A percentile compares a stretch with the other conserved stretches of the same genome.
Conservation (phyloP, 2,113 vertebrate species). For the Donacobius atricapilla region DNA sequence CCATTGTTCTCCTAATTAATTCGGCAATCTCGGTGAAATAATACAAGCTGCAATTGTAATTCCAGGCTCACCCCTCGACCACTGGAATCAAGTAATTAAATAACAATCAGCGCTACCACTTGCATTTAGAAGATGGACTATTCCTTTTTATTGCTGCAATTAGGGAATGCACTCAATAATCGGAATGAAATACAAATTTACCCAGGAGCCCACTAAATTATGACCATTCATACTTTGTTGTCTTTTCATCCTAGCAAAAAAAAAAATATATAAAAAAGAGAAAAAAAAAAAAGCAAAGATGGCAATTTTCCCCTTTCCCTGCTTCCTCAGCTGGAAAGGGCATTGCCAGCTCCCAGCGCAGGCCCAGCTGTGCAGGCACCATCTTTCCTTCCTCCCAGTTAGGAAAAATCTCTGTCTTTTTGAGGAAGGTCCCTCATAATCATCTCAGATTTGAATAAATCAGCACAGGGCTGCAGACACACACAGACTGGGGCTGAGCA, state of each 20-base stretch:
- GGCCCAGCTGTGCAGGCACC: not conserved
- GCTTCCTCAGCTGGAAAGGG: not conserved
- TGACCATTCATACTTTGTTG: slow-evolving; percentile 65
- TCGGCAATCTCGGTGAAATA: slow-evolving; percentile 68
- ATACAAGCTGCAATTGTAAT: slow-evolving; percentile 70
- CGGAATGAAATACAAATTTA: slow-evolving; percentile 74
- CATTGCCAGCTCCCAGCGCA: not conserved
- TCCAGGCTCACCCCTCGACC: slow-evolving; percentile 73
- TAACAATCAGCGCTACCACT: slow-evolving; percentile 69
- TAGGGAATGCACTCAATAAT: slow-evolving; percentile 74
- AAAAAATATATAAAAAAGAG: not conserved
- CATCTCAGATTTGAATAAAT: not conserved
- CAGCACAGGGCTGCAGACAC: not conserved
- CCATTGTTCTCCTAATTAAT: slow-evolving; percentile 75
- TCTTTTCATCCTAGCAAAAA: not conserved
- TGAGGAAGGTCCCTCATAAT: not conserved
- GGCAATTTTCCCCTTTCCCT: not conserved
- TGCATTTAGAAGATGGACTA: slow-evolving; percentile 71
- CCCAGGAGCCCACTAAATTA: slow-evolving; percentile 74
- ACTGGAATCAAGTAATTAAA: slow-evolving; percentile 79
- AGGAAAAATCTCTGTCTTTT: not conserved
- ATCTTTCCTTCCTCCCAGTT: not conserved
- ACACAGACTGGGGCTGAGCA: not conserved
- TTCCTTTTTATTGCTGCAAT: slow-evolving; percentile 76
- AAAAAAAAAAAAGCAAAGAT: not conserved